phyloP scores from a whole-genome alignment of 2,797 vertebrate genomes.

The Takifugu ocellatus region DNA sequence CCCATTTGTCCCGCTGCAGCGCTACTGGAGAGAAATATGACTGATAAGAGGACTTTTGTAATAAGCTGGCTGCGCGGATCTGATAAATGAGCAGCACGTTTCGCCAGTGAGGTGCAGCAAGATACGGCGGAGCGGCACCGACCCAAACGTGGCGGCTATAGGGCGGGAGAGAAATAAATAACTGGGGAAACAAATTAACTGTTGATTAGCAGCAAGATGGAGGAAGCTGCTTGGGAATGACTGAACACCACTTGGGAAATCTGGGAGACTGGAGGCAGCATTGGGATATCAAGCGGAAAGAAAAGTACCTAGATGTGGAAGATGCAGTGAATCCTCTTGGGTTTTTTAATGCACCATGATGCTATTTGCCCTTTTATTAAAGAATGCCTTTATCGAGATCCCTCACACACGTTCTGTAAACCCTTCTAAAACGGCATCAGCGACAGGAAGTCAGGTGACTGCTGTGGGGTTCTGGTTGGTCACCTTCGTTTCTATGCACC shows the following conservation, averaged over 20 bases:
- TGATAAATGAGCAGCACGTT: conserved; percentile 70
- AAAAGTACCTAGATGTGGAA: conserved; percentile 42
- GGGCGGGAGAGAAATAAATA: conserved; percentile 36
- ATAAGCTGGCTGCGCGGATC: conserved; percentile 70
- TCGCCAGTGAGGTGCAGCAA: conserved; percentile 63
- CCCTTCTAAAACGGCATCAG: too few relatives aligned
- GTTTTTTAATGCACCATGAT: conserved; percentile 36
- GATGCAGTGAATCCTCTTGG: conserved; percentile 52
- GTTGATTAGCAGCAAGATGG: conserved; percentile 67
- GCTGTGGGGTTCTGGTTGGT: too few relatives aligned
- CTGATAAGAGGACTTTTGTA: conserved; percentile 74
- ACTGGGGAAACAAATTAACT: conserved; percentile 69
- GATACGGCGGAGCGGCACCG: conserved; percentile 50
- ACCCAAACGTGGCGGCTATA: conserved; percentile 46
- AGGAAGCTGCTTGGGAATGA: conserved; percentile 60
- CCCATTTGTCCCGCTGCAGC: conserved; percentile 69
- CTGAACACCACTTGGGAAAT: conserved; percentile 61
- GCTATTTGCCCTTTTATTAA: conserved; percentile 31
- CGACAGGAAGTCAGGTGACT: too few relatives aligned
- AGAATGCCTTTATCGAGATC: conserved; percentile 30
- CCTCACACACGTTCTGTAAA: neutral
- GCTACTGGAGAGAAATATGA: conserved; percentile 70
- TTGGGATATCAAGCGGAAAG: conserved; percentile 37
- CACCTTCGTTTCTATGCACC: too few relatives aligned
- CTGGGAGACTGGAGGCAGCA: conserved; percentile 21